Evolutionary conservation across 2,888 invertebrate genomes (phyloP), one percentile per base, ranked within the genome.

Genomic region (Diaprepes abbreviatus): DNA sequence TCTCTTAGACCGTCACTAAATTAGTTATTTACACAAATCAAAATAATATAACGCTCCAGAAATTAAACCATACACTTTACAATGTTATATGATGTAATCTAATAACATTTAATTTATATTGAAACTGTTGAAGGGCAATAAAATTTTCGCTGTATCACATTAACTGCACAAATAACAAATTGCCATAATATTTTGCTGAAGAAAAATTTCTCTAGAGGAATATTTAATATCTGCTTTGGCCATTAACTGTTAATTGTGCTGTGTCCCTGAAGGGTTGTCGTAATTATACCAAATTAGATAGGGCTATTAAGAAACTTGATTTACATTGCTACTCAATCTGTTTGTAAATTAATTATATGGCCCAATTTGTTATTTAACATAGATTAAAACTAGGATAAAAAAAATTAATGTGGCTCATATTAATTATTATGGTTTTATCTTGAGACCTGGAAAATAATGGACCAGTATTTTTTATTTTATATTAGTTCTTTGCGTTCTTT

Each of bases 291-390:
- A 65, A 65, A 65, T 65, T 65, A 65, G 35, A 55, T 55, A 21
- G 45, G 31, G 64, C 52, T 55, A 65, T 55, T 65, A 65, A 65
- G 64, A 55, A 65, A 55, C 55, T 57, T 45, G 43, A 40, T 65
- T 65, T 55, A 48, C 55, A 65, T 55, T 65, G 64, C 54, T 55
- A 55, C 64, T 65, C 21, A 65, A 57, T 55, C 55, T 65, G 55
- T 28, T 50, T 50, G 14, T 50, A 28, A 50, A 28, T 28, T 50
- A 50, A 28, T 50, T 24, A 14, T 31, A 28, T 14, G 48, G 10
- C 9, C 12, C 16, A 31, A 50, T 43, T 43, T 43, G 19, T 43
- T 43, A 3, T 21, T 43, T 17, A 19, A 19, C 10, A 43, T 19
- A 21, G 43, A 43, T 43, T 43, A 3, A 10, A n/a, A 43, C 24